A percentile compares a stretch with the other conserved stretches of the same genome.
Evolutionary conservation across 2,888 invertebrate genomes (phyloP).

Genomic region (Polydrusus pterygomalis): DNA sequence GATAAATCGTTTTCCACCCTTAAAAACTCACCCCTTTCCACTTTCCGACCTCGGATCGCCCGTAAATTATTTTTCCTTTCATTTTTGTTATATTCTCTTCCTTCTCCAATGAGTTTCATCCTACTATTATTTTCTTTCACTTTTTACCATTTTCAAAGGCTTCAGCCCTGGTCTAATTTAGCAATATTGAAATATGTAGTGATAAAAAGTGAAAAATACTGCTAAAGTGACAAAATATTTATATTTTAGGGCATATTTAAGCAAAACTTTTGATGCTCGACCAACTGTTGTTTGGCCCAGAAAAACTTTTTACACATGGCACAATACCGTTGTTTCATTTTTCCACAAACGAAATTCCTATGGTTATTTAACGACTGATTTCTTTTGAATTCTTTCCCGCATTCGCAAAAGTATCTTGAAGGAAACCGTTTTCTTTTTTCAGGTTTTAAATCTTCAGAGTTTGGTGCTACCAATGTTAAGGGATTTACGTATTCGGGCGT

Average conservation of each 20-base stretch:
- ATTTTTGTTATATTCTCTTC: no score
- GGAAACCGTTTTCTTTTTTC: background rate
- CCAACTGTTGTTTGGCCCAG: constrained; percentile 56
- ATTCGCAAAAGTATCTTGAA: constrained; percentile 58
- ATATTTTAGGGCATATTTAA: background rate
- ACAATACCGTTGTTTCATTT: constrained; percentile 69
- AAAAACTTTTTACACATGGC: constrained; percentile 49
- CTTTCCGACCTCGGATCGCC: no score
- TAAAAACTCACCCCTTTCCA: no score
- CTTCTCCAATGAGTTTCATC: no score
- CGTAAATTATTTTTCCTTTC: no score
- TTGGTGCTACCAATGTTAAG: background rate
- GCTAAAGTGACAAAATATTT: no score
- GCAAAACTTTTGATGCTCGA: constrained; percentile 51
- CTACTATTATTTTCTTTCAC: no score
- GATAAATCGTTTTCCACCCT: no score
- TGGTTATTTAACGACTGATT: constrained; percentile 68
- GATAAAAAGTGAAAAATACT: no score
- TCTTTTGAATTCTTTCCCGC: constrained; percentile 71
- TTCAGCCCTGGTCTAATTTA: no score
- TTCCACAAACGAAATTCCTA: constrained; percentile 69
- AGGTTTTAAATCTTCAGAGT: background rate
- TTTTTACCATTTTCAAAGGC: no score
- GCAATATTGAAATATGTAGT: no score
- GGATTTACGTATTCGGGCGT: background rate